Evolutionary conservation across 2,888 invertebrate genomes (phyloP), one percentile per base, ranked within the genome.

Genomic region (Oeneis ivallda): DNA sequence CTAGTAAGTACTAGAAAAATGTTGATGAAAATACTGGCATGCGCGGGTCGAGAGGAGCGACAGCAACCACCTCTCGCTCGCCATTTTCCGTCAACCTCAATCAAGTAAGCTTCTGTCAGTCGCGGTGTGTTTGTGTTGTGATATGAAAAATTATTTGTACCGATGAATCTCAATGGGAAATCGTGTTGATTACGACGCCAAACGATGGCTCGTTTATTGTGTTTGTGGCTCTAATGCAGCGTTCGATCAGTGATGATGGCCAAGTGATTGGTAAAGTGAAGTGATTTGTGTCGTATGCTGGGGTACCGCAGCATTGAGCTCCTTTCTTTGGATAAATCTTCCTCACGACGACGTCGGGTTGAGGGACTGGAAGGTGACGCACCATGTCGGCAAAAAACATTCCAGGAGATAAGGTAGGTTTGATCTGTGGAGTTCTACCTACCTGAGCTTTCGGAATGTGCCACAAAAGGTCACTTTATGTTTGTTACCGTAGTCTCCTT

Each of bases 361-460:
- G 79, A 82, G 82, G 76, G 77, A 79, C 81, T 80, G 84, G 80
- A 83, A 85, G 88, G 84, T 86, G 86, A 86, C 85, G 78, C 89
- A 91, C 92, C 89, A 95, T 95, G 95, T 95, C 95, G 92, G 94
- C 94, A 86, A 95, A 95, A 93, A 95, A 95, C 92, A 94, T 96
- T 92, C 96, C 96, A 87, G 95, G 95, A 89, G 96, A 96, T 93
- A 96, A 96, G 95, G 96, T 96, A 91, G 91, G 93, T 87, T 87
- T 71, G 17, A 45, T n/a, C n/a, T 67, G 50, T 59, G 67, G 65
- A 15, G 53, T 66, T 70, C 62, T 47, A 8, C 7, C 7, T 15
- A 9, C 15, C 17, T 15, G 67, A 67, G 74, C 69, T 69, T 69
- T 68, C 19, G 26, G 26, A 26, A 26, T 26, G 26, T 26, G 26